Percentiles rank a stretch among this genome's conserved stretches.
Evolutionary conservation across 2,113 vertebrate species (phyloP).

Genomic region (Hystrix cristata): DNA sequence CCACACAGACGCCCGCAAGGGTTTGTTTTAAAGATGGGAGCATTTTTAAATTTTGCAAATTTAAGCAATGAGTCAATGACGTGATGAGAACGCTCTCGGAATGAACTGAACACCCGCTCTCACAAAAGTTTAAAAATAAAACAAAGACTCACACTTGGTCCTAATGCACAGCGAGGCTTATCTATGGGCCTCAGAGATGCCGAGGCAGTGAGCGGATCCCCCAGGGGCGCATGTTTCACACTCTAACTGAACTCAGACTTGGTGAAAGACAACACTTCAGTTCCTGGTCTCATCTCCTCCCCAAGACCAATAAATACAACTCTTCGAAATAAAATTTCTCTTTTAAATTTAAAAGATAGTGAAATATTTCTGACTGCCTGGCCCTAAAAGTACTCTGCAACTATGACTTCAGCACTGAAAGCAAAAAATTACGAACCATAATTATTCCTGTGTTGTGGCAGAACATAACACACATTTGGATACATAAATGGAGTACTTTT

Average conservation of each 20-base stretch:
- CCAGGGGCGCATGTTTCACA: not conserved
- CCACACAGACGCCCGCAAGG: not conserved
- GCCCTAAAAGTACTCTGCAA: conserved; percentile 29
- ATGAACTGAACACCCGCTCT: conserved; percentile 26
- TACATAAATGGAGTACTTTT: not conserved
- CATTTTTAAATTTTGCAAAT: conserved; percentile 26
- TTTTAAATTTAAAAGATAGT: conserved; percentile 63
- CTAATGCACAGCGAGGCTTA: conserved; percentile 3
- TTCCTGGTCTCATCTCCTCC: conserved; percentile 40
- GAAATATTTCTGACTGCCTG: conserved; percentile 18
- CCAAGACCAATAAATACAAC: conserved; percentile 39
- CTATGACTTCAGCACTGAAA: conserved; percentile 32
- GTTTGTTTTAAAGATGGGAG: conserved; percentile 53
- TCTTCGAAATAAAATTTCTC: conserved; percentile 65
- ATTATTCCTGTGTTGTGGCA: not conserved
- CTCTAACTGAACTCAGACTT: conserved; percentile 62
- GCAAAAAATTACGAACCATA: not conserved
- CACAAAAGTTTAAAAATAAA: conserved; percentile 54
- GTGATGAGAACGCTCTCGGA: not conserved
- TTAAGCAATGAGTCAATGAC: conserved; percentile 54
- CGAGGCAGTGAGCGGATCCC: not conserved
- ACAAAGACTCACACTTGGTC: not conserved
- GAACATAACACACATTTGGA: not conserved
- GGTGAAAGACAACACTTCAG: conserved; percentile 54
- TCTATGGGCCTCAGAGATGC: conserved; percentile 3